Evolutionary conservation across 2,888 invertebrate genomes (phyloP), one percentile per base, ranked within the genome.

Genomic region (Helleia helle): DNA sequence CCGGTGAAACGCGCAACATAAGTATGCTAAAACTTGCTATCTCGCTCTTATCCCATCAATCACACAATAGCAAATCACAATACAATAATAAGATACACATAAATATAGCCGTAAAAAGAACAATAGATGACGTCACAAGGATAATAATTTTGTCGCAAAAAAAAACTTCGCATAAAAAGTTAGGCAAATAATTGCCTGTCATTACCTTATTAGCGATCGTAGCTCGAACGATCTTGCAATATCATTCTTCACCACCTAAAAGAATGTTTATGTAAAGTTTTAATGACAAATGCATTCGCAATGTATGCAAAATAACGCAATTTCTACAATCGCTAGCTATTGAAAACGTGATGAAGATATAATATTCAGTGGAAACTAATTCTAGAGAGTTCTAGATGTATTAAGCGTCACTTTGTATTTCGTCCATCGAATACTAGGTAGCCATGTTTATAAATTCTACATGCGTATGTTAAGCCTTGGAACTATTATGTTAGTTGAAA

Each of bases 151-250:
- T 22, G 34, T 38, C 27, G 36, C 41, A 36, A 39, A 49, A 43
- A 47, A 17, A 34, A 22, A 22, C 5, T 4, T 34, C 34, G 34
- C 34, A 22, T 31, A 30, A 31, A 9, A 9, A 31, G 22, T 17
- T 18, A 18, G 18, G 18, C 18, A 34, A 34, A 34, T 34, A 39
- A 37, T 25, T 41, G n/a, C n/a, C n/a, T n/a, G n/a, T 55, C 54
- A 52, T 62, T 62, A 68, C 70, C 65, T 66, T 67, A 59, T 49
- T 34, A 53, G 26, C 31, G 55, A 34, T 34, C 22, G 18, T 18
- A 11, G 34, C 34, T 34, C 34, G 18, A 34, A 34, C 18, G 34
- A 34, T 12, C 22, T 34, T 34, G 12, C 18, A 6, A 39, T 28
- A 28, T 28, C 11, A 26, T 8, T 15, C 6, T 37, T 22, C 39